Percentiles rank a stretch among this genome's conserved stretches.
phyloP scores from a whole-genome alignment of 2,888 invertebrate species.

The Steinernema carpocapsae region DNA sequence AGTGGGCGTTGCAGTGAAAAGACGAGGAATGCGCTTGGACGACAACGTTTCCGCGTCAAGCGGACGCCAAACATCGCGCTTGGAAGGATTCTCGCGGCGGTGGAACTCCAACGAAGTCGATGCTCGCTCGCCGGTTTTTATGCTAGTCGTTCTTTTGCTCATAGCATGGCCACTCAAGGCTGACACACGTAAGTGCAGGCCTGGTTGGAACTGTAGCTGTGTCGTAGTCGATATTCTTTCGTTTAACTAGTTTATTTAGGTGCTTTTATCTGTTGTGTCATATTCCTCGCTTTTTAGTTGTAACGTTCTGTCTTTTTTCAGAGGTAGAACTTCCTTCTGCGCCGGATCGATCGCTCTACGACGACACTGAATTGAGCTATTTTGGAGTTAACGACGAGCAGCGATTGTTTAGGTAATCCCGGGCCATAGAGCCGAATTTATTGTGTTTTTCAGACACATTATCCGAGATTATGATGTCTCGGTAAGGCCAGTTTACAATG shows the following conservation, averaged over 20 bases:
- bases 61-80: too few relatives aligned
- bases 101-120: not conserved
- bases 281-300: too few relatives aligned
- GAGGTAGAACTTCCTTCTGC: conserved; percentile 32
- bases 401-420: conserved; percentile 40
- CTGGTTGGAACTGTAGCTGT: too few relatives aligned
- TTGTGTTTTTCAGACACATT: conserved; percentile 41
- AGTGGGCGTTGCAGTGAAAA: conserved; percentile 27
- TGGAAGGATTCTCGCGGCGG: conserved; percentile 10
- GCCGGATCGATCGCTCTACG: conserved; percentile 35
- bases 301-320: too few relatives aligned
- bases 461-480: conserved; percentile 45
- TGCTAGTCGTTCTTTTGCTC: not conserved
- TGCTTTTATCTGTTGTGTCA: too few relatives aligned
- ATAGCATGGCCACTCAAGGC: conserved; percentile 5
- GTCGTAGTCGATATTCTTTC: not conserved
- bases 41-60: not conserved
- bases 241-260: too few relatives aligned
- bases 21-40: not conserved
- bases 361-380: conserved; percentile 26
- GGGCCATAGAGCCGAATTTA: not conserved
- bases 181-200: conserved; percentile 18
- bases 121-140: not conserved
- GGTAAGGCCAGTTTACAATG: conserved; percentile 64
- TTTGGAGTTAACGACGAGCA: conserved; percentile 47